These are phyloP conservation scores for Alloplasta piceator DNA, from an alignment of 2,888 invertebrate genomes.

Conservation along the genomic window DNA sequence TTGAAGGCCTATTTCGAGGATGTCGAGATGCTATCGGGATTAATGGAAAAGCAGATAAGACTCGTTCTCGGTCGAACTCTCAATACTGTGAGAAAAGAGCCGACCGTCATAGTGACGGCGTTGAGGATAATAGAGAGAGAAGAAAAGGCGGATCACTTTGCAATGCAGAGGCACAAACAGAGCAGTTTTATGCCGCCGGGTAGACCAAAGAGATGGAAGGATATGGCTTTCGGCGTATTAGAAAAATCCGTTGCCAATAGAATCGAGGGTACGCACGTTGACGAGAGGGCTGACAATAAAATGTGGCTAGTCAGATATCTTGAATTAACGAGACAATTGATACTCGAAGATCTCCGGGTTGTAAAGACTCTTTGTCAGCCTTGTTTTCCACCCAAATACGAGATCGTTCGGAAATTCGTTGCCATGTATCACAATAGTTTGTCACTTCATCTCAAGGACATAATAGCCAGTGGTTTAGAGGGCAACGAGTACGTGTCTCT, in stretches of 20 bases:
- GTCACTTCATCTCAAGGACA: conserved; percentile 92
- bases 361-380: conserved; percentile 95
- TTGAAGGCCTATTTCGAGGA: conserved; percentile 98
- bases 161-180: conserved; percentile 90
- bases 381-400: conserved; percentile 97
- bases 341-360: conserved; percentile 95
- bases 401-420: conserved; percentile 96
- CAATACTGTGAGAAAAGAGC: conserved; percentile 97
- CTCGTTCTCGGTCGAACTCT: conserved; percentile 95
- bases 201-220: conserved; percentile 95
- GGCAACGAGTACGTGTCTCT: conserved; percentile 98
- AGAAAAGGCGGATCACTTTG: conserved; percentile 96
- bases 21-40: conserved; percentile 94
- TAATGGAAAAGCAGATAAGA: conserved; percentile 95
- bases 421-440: conserved; percentile 96
- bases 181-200: conserved; percentile 97
- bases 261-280: conserved; percentile 97
- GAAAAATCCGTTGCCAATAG: conserved; percentile 92
- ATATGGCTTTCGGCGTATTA: conserved; percentile 92
- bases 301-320: conserved; percentile 98
- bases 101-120: conserved; percentile 97
- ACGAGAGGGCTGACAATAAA: conserved; percentile 95
- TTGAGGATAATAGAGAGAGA: conserved; percentile 98
- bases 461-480: conserved; percentile 94
- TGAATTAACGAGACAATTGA: conserved; percentile 93